These are phyloP conservation scores for Leptopterna dolabrata DNA, from an alignment of 2,888 invertebrate species.

Conservation along the genomic window DNA sequence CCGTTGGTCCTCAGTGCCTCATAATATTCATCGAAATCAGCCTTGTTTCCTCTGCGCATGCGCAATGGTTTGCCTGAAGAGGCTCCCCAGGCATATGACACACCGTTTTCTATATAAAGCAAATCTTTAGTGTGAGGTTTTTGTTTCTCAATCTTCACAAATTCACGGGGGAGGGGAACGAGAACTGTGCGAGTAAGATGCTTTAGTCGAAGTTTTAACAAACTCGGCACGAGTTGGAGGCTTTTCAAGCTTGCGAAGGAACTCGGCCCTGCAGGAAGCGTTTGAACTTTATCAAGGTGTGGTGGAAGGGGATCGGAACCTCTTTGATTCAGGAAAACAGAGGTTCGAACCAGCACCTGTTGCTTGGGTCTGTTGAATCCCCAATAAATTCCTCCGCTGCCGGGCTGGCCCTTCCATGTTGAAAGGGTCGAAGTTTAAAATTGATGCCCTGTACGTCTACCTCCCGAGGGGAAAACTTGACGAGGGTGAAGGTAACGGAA, in stretches of 20 bases:
- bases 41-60: too few relatives aligned
- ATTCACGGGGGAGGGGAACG: not conserved
- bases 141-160: too few relatives aligned
- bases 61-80: too few relatives aligned
- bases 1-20: too few relatives aligned
- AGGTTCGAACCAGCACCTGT: not conserved
- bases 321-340: not conserved
- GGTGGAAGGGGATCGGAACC: too few relatives aligned
- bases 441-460: not conserved
- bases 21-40: too few relatives aligned
- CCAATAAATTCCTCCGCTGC: not conserved
- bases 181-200: not conserved
- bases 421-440: not conserved
- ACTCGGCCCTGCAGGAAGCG: not conserved
- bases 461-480: not conserved
- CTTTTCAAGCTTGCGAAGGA: not conserved
- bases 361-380: not conserved
- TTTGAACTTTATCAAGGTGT: not conserved
- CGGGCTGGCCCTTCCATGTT: not conserved
- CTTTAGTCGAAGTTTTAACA: not conserved
- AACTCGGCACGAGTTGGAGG: not conserved
- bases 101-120: too few relatives aligned
- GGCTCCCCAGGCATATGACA: too few relatives aligned
- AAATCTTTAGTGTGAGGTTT: too few relatives aligned
- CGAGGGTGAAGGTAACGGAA: not conserved